Percentiles rank a stretch among this genome's conserved stretches.
Conservation (phyloP, 2,113 vertebrate species). For the Carassius gibelio region DNA sequence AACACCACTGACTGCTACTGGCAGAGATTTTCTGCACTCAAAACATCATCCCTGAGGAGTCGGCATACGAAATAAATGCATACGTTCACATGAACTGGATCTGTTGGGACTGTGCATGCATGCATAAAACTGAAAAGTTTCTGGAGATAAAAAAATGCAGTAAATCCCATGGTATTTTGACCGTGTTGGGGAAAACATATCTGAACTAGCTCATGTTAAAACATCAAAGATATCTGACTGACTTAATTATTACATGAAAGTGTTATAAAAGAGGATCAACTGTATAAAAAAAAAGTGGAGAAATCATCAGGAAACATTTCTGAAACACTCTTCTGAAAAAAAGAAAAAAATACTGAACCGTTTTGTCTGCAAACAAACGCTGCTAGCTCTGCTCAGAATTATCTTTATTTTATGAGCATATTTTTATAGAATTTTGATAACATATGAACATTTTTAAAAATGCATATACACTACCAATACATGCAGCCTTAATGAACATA, state of each 20-base stretch:
- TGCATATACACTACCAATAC: neutral
- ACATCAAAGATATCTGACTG: neutral
- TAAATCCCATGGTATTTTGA: neutral
- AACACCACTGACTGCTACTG: neutral
- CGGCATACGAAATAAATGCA: neutral
- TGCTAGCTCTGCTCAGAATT: neutral
- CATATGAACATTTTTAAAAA: no score
- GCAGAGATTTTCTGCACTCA: neutral
- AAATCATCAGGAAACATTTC: neutral
- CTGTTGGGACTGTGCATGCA: neutral
- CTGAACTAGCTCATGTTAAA: neutral
- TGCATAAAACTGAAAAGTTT: neutral
- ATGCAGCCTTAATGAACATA: neutral
- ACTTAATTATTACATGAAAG: neutral
- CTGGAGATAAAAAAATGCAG: neutral
- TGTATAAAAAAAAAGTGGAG: neutral
- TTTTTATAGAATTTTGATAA: no score
- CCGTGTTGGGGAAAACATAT: neutral
- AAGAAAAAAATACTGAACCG: no score
- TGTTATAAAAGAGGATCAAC: neutral
- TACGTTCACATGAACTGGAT: neutral
- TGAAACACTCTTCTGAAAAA: neutral
- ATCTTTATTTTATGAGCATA: no score
- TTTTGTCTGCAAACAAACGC: neutral
- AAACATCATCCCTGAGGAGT: constrained; percentile 2